These are phyloP conservation scores for Pseudopipra pipra DNA, from an alignment of 2,113 vertebrate genomes.

Conservation along the genomic window DNA sequence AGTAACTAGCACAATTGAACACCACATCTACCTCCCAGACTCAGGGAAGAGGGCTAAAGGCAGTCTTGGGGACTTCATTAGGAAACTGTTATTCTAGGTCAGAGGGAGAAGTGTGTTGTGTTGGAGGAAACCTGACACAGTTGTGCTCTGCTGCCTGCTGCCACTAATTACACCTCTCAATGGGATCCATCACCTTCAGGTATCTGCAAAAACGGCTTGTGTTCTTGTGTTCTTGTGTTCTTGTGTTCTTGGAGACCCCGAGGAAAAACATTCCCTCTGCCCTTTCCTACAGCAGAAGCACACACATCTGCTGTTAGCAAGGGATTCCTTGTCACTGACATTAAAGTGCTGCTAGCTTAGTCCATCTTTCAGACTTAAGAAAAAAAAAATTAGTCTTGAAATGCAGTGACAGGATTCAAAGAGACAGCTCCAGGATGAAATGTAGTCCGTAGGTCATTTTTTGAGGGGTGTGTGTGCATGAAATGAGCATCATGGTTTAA, in stretches of 20 bases:
- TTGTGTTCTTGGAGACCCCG: neutral
- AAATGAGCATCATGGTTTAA: neutral
- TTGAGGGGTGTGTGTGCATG: neutral
- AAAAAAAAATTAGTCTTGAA: neutral
- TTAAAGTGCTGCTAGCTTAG: neutral
- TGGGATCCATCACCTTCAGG: constrained; percentile 21
- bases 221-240: neutral
- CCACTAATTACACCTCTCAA: constrained; percentile 7
- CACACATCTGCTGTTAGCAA: neutral
- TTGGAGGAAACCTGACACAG: constrained; percentile 1
- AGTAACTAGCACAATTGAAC: neutral
- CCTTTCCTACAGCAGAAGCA: neutral
- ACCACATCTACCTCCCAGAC: neutral
- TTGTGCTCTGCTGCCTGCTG: neutral
- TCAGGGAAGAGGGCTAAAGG: neutral
- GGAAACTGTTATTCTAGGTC: constrained; percentile 21
- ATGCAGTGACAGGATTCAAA: neutral
- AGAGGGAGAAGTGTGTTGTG: neutral
- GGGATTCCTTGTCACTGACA: neutral
- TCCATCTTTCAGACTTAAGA: neutral
- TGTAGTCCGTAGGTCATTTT: neutral
- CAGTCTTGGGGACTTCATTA: neutral
- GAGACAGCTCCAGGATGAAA: neutral
- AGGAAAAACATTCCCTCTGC: neutral
- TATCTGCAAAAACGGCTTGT: neutral